Conservation (phyloP, 2,888 invertebrate species). For the Tipula unca region DNA sequence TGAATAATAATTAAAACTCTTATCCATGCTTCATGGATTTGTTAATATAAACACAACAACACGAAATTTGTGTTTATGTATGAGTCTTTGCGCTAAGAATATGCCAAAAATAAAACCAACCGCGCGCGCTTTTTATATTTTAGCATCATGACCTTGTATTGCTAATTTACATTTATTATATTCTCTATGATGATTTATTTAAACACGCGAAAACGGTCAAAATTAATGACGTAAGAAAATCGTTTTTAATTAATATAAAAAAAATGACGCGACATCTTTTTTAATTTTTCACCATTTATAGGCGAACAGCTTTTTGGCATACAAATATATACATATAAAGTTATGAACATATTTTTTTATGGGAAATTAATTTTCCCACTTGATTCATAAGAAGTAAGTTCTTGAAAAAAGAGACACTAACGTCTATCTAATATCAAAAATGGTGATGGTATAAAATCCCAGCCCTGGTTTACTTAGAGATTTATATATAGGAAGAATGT, state of each 20-base stretch:
- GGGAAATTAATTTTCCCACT: not conserved
- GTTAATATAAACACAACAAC: not conserved
- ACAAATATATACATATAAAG: not conserved
- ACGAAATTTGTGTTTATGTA: not conserved
- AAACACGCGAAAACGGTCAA: not conserved
- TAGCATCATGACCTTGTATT: not conserved
- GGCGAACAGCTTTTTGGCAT: not conserved
- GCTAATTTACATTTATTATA: not conserved
- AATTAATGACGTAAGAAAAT: not conserved
- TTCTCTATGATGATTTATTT: not conserved
- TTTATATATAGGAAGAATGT: no score
- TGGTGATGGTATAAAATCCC: no score
- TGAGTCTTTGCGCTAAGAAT: not conserved
- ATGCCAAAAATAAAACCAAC: not conserved
- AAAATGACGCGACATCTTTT: not conserved
- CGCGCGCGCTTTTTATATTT: not conserved
- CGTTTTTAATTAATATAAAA: not conserved
- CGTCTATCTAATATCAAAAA: no score
- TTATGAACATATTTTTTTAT: not conserved
- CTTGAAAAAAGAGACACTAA: no score
- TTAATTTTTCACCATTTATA: not conserved
- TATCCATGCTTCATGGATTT: not conserved
- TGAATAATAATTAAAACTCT: not conserved
- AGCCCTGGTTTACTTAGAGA: no score
- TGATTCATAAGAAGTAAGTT: not conserved